Conservation (phyloP, 1,140 invertebrate genomes). For the Mesaphorura yosii region DNA sequence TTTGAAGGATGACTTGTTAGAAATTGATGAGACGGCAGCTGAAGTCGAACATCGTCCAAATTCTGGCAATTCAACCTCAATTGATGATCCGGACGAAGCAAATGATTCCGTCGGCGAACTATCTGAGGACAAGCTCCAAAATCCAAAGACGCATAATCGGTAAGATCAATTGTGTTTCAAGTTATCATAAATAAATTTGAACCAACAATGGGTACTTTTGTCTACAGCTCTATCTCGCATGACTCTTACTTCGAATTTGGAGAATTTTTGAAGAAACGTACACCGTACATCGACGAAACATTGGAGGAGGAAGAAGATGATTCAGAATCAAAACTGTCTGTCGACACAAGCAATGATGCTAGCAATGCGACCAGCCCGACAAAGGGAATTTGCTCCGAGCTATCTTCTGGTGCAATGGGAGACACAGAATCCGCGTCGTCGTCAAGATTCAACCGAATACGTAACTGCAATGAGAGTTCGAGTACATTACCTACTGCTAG, state of each 20-base stretch:
- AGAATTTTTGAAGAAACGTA: constrained; percentile 24
- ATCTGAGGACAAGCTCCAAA: constrained; percentile 12
- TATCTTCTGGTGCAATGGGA: constrained; percentile 6
- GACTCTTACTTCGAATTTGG: constrained; percentile 76
- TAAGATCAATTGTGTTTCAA: neutral
- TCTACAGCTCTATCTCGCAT: constrained; percentile 59
- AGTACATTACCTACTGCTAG: constrained; percentile 22
- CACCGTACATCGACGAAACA: constrained; percentile 28
- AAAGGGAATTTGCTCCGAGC: too few relatives aligned
- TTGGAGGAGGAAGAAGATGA: constrained; percentile 29
- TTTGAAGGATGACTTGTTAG: neutral
- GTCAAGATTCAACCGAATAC: constrained; percentile 9
- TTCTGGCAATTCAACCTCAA: too few relatives aligned
- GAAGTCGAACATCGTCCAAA: constrained; percentile 22
- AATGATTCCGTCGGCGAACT: neutral
- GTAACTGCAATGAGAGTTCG: constrained; percentile 10
- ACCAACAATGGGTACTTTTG: constrained; percentile 1
- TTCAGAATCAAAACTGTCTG: constrained; percentile 24
- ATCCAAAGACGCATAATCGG: constrained; percentile 30
- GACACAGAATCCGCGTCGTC: constrained; percentile 8
- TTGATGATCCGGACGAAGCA: too few relatives aligned
- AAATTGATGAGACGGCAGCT: constrained; percentile 19
- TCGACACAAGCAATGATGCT: constrained; percentile 27
- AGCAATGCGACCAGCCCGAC: too few relatives aligned
- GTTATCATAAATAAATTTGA: constrained; percentile 1